Evolutionary conservation across 2,113 vertebrate species (phyloP).

Genomic region (Sialia sialis): DNA sequence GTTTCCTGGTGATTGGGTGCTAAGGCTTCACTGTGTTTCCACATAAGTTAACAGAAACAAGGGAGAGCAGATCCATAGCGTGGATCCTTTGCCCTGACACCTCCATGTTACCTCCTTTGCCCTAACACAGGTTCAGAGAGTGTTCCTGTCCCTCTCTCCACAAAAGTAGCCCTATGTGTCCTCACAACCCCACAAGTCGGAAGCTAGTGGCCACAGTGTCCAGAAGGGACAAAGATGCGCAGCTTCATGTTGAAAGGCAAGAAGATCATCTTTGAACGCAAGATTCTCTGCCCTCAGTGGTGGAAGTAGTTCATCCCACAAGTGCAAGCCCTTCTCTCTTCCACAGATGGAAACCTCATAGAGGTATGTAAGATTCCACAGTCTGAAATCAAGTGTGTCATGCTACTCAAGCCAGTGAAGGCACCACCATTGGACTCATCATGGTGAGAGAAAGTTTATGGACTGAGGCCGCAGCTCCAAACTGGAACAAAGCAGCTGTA

Average conservation of each 20-base stretch:
- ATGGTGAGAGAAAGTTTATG: neutral
- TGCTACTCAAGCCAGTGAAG: neutral
- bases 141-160: neutral
- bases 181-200: rapidly evolving
- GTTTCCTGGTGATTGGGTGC: neutral
- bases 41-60: neutral
- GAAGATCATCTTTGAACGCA: neutral
- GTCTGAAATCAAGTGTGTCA: rapidly evolving
- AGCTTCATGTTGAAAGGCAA: neutral
- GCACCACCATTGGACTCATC: rapidly evolving
- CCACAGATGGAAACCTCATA: neutral
- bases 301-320: neutral
- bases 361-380: rapidly evolving
- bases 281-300: neutral
- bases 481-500: neutral
- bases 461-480: neutral
- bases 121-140: neutral
- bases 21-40: neutral
- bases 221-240: neutral
- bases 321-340: neutral
- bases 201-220: neutral
- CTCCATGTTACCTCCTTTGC: neutral
- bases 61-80: neutral
- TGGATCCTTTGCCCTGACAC: neutral
- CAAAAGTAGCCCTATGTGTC: neutral